Base-by-base conservation (phyloP, 1,140 invertebrate genomes). In the Leucophenga varia region DNA sequence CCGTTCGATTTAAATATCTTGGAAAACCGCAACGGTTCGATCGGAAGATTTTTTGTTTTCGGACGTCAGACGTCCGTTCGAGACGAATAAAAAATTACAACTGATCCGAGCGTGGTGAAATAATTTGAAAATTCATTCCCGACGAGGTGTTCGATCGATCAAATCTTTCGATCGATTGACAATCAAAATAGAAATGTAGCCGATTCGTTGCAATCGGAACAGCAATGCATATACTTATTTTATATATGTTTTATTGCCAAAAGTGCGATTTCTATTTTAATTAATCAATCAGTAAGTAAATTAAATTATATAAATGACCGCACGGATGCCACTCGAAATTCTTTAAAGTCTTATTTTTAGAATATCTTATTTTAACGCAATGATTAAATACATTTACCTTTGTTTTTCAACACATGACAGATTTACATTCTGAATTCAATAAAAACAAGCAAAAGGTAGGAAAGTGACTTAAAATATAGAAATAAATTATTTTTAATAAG, bases 61-160 rank as follows among this genome's bases (percentile, higher is more conserved):
- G 64, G 64, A 69, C 64, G 64, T 61, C 34, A 61, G 52, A 64
- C 61, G 64, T 69, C 64, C 64, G 64, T 59, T 69, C 64, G 64
- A 69, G 49, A 50, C 64, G 59, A 69, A 59, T 55, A 57, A 69
- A 61, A 59, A 61, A 56, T 61, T 60, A 69, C 64, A 64, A 69
- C 64, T 69, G 58, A 59, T 43, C 53, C 53, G 60, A 63, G 61
- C 49, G 60, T 56, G 54, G 52, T 61, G 55, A 43, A 59, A 52
- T 61, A 49, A 43, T 64, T 51, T 55, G 53, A 68, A 68, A 67
- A 56, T 52, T 43, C 52, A 67, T 60, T 60, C 52, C 54, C 40
- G 32, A 42, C n/a, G n/a, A n/a, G n/a, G 52, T 55, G 49, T 64
- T 53, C 56, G 50, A 59, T 59, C 37, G 35, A 55, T 59, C 61